A percentile compares a stretch with the other conserved stretches of the same genome.
Conservation (phyloP, 2,888 invertebrate genomes). For the Clepsis dumicolana region DNA sequence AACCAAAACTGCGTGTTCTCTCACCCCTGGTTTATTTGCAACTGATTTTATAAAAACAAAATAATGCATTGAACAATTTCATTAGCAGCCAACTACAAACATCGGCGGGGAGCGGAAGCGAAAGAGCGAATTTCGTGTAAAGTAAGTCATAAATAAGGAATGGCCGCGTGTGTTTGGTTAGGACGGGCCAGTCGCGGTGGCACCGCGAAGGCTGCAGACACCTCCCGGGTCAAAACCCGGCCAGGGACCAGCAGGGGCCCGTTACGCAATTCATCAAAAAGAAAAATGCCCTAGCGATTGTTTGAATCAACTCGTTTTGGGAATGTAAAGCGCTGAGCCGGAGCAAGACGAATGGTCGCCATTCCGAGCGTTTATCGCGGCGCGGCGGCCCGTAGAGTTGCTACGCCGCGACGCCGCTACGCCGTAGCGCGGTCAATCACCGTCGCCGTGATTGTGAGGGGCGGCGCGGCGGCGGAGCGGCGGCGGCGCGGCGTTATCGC, state of each 20-base stretch:
- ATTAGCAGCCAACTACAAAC: background rate
- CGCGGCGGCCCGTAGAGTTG: conserved; percentile 7
- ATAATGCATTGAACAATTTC: no score
- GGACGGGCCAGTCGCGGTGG: background rate
- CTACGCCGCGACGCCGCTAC: background rate
- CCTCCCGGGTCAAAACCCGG: no score
- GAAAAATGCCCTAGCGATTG: background rate
- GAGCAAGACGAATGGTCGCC: conserved; percentile 4
- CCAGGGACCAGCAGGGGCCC: background rate
- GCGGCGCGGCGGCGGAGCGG: background rate
- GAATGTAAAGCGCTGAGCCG: background rate
- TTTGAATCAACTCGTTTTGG: conserved; percentile 1
- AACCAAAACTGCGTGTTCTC: no score
- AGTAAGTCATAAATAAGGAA: background rate
- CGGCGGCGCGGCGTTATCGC: background rate
- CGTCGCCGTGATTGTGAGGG: background rate
- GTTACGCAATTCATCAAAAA: background rate
- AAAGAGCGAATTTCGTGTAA: background rate
- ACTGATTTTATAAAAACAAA: no score
- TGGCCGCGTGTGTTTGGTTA: background rate
- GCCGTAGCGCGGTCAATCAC: conserved; percentile 5
- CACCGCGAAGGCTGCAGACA: no score
- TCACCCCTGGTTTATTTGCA: no score
- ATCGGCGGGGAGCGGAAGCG: background rate
- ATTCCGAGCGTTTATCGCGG: conserved; percentile 10